A percentile compares a stretch with the other conserved stretches of the same genome.
Conservation (phyloP, 2,113 vertebrate species). For the Myiopsitta monachus region DNA sequence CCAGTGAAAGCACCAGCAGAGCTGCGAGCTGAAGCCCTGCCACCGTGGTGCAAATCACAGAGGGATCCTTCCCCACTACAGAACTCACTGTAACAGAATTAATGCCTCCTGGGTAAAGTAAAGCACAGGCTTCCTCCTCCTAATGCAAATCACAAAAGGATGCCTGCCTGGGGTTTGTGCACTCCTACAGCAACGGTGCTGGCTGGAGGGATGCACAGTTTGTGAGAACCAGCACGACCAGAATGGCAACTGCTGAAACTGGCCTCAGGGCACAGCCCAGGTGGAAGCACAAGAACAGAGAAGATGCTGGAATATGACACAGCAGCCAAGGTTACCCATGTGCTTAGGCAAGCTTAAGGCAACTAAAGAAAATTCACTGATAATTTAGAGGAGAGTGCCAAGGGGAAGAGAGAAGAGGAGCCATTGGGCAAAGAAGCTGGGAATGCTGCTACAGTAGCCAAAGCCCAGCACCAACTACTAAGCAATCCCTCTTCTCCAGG, state of each 20-base stretch:
- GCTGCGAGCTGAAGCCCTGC: not conserved
- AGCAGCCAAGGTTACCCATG: not conserved
- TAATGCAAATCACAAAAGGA: not conserved
- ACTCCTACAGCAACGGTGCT: not conserved
- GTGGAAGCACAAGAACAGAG: not conserved
- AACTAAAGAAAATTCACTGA: conserved; percentile 19
- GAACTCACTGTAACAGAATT: not conserved
- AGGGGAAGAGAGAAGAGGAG: conserved; percentile 20
- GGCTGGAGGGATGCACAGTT: not conserved
- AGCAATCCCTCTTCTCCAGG: not conserved
- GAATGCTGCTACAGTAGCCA: not conserved
- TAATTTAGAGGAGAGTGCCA: not conserved
- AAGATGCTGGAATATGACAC: not conserved
- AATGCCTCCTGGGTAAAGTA: not conserved
- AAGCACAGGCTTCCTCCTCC: not conserved
- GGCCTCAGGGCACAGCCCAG: not conserved
- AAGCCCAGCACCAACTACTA: not conserved
- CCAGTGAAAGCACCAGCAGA: not conserved
- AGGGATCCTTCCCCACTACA: not conserved
- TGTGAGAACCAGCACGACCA: not conserved
- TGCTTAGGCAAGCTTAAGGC: conserved; percentile 45
- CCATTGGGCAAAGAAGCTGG: not conserved
- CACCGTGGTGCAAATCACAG: not conserved
- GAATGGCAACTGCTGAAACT: not conserved
- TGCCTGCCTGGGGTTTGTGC: not conserved